These are phyloP conservation scores for Encarsia formosa DNA, from an alignment of 2,888 invertebrate species.

Conservation along the genomic window DNA sequence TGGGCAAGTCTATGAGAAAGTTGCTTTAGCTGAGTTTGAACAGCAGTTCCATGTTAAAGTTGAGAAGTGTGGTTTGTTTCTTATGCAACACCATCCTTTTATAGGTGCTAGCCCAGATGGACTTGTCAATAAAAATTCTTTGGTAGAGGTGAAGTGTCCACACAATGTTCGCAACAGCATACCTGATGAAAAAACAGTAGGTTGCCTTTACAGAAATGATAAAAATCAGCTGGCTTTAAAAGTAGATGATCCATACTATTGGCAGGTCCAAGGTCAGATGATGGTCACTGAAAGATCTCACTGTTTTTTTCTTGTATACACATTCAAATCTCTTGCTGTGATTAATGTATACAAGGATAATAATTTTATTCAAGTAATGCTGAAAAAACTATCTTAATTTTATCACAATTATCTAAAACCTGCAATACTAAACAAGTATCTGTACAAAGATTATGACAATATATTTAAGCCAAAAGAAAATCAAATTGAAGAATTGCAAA, in stretches of 20 bases:
- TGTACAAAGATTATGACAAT: slow-evolving; percentile 4
- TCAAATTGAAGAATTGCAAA: too few relatives aligned
- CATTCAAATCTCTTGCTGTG: slow-evolving; percentile 13
- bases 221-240: slow-evolving; percentile 17
- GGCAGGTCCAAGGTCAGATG: slow-evolving; percentile 31
- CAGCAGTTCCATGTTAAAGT: too few relatives aligned
- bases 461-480: too few relatives aligned
- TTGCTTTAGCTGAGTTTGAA: too few relatives aligned
- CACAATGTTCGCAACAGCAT: background rate
- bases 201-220: slow-evolving; percentile 1
- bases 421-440: slow-evolving; percentile 28
- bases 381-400: slow-evolving; percentile 19
- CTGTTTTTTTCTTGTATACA: slow-evolving; percentile 28
- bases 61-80: too few relatives aligned
- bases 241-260: slow-evolving; percentile 25
- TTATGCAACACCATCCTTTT: too few relatives aligned
- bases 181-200: slow-evolving; percentile 8
- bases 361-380: slow-evolving; percentile 25
- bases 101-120: too few relatives aligned
- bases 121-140: slow-evolving; percentile 13
- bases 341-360: slow-evolving; percentile 22
- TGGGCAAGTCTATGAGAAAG: too few relatives aligned
- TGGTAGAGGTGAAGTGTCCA: slow-evolving; percentile 26
- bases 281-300: slow-evolving; percentile 24
- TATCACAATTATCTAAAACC: too few relatives aligned